These are phyloP conservation scores for Actenoides hombroni DNA, from an alignment of 2,113 vertebrate genomes.

Conservation along the genomic window DNA sequence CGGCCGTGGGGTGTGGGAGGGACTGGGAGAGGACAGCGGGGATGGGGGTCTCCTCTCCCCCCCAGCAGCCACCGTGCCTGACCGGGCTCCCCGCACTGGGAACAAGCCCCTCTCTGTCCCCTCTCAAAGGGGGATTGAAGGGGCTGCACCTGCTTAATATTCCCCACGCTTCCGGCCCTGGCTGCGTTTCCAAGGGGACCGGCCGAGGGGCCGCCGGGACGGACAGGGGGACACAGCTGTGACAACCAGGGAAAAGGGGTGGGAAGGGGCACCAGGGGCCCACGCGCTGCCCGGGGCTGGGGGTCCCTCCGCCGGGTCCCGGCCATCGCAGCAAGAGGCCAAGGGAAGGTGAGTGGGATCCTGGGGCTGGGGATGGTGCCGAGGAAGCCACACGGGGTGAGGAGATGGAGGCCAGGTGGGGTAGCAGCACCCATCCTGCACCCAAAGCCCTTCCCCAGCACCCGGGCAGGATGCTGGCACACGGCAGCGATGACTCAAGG, in stretches of 20 bases:
- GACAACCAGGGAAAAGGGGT: rapidly evolving
- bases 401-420: not conserved
- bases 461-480: not conserved
- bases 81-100: not conserved
- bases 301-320: rapidly evolving
- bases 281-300: rapidly evolving
- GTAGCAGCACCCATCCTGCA: not conserved
- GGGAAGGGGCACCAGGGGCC: rapidly evolving
- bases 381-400: rapidly evolving
- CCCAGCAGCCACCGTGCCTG: not conserved
- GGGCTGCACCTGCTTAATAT: constrained; percentile 59
- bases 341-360: not conserved
- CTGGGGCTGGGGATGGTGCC: not conserved
- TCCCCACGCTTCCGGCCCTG: not conserved
- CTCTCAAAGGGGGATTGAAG: constrained; percentile 18
- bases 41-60: not conserved
- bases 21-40: not conserved
- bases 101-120: constrained; percentile 51
- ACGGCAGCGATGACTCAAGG: rapidly evolving
- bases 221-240: not conserved
- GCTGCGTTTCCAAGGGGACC: constrained; percentile 61
- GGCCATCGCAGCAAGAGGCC: rapidly evolving
- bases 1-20: not conserved
- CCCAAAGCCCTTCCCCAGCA: not conserved
- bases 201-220: not conserved